Evolutionary conservation across 2,888 invertebrate genomes (phyloP), one percentile per base, ranked within the genome.

Genomic region (Volucella bombylans): DNA sequence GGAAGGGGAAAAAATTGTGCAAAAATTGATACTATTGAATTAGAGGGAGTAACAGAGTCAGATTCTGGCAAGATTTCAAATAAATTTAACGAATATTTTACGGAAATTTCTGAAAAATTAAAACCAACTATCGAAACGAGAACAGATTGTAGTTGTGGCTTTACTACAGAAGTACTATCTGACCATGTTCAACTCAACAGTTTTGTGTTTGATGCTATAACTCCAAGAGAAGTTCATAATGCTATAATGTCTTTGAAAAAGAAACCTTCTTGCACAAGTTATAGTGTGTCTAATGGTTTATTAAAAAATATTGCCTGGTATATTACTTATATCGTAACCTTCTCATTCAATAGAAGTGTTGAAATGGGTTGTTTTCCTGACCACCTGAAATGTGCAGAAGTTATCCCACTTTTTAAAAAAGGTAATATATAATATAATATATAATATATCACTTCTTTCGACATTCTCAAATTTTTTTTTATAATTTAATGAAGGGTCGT

Each of bases 221-320:
- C 57, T 12, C 39, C 15, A 1, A 41, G 31, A 15, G 15, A 59
- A 41, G 15, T 41, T 59, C 15, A 43, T 23, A 45, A 41, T 59
- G 41, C 15, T 14, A 43, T 59, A 15, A 41, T 4, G 45, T 23
- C 18, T 2, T 23, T 8, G 41, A 14, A 61, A 43, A 45, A 61
- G 23, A 11, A 61, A 18, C 18, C 9, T 10, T 45, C 59, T 61
- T 61, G 59, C 8, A 45, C 45, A 23, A 49, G 62, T 62, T 31
- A 62, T 62, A 45, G 45, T 61, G 61, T 61, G 14, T 43, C 61
- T 31, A 61, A 39, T 43, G 23, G 11, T 12, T 18, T 61, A 43
- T 10, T 62, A n/a, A 43, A 61, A 45, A 43, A 18, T 18, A 11
- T 43, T 61, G 15, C 41, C 18, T 23, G 18, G 18, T 23, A 23